Evolutionary conservation across 2,113 vertebrate genomes (phyloP).

Genomic region (Penelope pileata): DNA sequence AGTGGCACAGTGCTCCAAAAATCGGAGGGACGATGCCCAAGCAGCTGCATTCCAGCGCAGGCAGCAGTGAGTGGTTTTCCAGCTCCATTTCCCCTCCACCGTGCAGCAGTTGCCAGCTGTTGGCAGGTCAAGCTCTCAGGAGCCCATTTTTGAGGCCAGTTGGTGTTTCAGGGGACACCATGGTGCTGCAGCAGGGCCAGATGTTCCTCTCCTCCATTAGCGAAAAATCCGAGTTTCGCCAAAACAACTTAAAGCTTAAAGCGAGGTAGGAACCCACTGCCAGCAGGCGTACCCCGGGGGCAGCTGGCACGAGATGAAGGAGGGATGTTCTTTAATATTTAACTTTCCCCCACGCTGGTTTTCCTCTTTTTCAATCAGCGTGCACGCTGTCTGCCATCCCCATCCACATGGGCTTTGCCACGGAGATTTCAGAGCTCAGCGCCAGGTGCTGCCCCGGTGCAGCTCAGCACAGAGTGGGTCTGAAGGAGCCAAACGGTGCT

Average conservation of each 20-base stretch:
- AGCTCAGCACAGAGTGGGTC: not conserved
- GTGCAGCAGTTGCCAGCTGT: not conserved
- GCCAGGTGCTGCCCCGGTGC: slow-evolving; percentile 8
- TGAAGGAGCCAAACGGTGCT: not conserved
- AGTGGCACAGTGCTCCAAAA: not conserved
- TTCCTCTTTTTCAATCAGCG: not conserved
- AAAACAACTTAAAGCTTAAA: slow-evolving; percentile 32
- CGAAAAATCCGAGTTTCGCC: slow-evolving; percentile 66
- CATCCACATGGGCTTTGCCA: slow-evolving; percentile 52
- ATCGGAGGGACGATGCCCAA: not conserved
- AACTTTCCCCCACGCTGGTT: slow-evolving; percentile 34
- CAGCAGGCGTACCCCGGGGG: slow-evolving; percentile 60
- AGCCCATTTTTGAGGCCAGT: not conserved
- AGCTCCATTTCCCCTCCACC: not conserved
- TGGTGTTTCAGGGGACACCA: slow-evolving; percentile 64
- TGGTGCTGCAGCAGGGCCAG: slow-evolving; percentile 75
- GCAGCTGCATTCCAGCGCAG: not conserved
- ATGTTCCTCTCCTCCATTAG: slow-evolving; percentile 71
- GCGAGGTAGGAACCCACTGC: slow-evolving; percentile 58
- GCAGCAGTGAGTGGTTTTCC: not conserved
- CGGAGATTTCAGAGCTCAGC: slow-evolving; percentile 39
- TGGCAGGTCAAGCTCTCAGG: not conserved
- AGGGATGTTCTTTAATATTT: slow-evolving; percentile 68
- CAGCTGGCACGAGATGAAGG: slow-evolving; percentile 70
- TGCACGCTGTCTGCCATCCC: slow-evolving; percentile 37